phyloP scores from a whole-genome alignment of 1,140 invertebrate genomes.

The Sycobia sp. region DNA sequence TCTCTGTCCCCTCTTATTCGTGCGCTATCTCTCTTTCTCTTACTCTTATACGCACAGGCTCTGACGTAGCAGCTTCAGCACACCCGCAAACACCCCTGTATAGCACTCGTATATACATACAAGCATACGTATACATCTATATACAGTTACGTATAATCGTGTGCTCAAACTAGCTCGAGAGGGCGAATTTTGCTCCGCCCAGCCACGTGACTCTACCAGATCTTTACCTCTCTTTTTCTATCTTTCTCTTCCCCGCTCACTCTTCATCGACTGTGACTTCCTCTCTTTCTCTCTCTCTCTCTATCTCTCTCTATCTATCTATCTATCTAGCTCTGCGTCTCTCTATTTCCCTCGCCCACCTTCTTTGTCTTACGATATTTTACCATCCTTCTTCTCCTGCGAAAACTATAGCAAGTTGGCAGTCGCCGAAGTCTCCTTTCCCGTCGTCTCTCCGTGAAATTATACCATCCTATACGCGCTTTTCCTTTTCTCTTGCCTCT shows the following conservation, averaged over 20 bases:
- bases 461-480: not conserved
- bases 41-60: too few relatives aligned
- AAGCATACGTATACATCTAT: not conserved
- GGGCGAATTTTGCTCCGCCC: slow-evolving; percentile 50
- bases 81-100: too few relatives aligned
- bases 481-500: slow-evolving; percentile 19
- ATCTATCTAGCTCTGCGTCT: not conserved
- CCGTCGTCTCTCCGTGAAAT: not conserved
- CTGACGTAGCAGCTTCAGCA: too few relatives aligned
- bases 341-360: slow-evolving; percentile 27
- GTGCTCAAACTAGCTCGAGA: slow-evolving; percentile 7
- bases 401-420: slow-evolving; percentile 2
- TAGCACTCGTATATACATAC: too few relatives aligned
- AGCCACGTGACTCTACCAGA: slow-evolving; percentile 46
- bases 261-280: not conserved
- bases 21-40: not conserved
- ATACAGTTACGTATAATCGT: slow-evolving; percentile 13
- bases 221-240: not conserved
- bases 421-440: not conserved
- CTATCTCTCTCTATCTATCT: too few relatives aligned
- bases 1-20: not conserved
- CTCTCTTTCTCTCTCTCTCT: not conserved
- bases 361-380: slow-evolving; percentile 17
- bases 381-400: slow-evolving; percentile 18
- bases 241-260: too few relatives aligned